Conservation (phyloP, 2,113 vertebrate genomes). For the Puntigrus tetrazona region DNA sequence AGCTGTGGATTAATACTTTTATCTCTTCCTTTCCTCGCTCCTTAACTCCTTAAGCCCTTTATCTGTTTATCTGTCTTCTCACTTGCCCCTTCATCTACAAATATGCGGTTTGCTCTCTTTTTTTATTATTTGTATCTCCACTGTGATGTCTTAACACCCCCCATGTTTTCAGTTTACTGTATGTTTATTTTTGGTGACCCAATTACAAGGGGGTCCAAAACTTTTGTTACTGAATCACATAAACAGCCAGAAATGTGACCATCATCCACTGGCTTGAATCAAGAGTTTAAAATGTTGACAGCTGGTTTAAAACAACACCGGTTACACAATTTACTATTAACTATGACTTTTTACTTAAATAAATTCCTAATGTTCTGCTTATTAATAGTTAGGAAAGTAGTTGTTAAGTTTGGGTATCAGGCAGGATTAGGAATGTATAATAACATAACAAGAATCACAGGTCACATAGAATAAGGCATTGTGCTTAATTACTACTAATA, state of each 20-base stretch:
- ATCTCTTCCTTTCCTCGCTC: neutral
- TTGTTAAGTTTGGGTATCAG: too few relatives aligned
- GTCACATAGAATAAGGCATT: too few relatives aligned
- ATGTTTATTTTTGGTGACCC: neutral
- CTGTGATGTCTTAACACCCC: neutral
- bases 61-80: neutral
- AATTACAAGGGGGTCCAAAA: neutral
- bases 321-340: too few relatives aligned
- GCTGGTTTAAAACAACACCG: neutral
- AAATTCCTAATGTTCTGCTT: too few relatives aligned
- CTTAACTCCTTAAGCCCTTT: conserved; percentile 13
- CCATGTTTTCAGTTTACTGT: neutral
- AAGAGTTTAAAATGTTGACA: neutral
- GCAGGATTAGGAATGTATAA: too few relatives aligned
- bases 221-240: neutral
- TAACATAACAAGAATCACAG: too few relatives aligned
- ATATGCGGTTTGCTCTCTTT: neutral
- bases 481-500: too few relatives aligned
- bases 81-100: neutral
- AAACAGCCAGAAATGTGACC: neutral
- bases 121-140: neutral
- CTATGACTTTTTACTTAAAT: too few relatives aligned
- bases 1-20: conserved; percentile 7
- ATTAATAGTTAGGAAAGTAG: too few relatives aligned
- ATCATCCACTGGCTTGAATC: conserved; percentile 2